Evolutionary conservation across 2,113 vertebrate genomes (phyloP).

Genomic region (Heterotilapia buettikoferi): DNA sequence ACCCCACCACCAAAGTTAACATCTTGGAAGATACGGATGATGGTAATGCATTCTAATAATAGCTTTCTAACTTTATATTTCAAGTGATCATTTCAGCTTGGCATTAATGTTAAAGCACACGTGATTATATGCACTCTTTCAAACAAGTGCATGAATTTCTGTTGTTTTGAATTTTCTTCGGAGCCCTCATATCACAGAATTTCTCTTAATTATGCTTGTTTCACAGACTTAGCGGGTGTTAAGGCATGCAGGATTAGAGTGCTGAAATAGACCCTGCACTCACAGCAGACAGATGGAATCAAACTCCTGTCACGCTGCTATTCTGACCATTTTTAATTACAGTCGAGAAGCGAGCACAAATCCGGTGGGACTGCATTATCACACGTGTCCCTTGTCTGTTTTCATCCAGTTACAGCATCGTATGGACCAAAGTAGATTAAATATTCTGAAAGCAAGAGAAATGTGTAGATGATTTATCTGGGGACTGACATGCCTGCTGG

Average conservation of each 20-base stretch:
- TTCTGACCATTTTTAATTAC: constrained; percentile 39
- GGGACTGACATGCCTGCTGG: constrained; percentile 13
- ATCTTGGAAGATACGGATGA: constrained; percentile 84
- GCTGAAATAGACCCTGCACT: not conserved
- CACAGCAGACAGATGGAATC: constrained; percentile 3
- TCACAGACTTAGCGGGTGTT: not conserved
- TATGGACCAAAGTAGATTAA: constrained; percentile 1
- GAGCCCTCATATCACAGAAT: not conserved
- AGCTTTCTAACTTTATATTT: not conserved
- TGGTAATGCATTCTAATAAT: constrained; percentile 68
- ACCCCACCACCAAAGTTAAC: constrained; percentile 71
- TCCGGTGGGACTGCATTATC: constrained; percentile 5
- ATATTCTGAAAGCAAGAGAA: not conserved
- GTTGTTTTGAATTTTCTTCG: not conserved
- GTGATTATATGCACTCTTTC: not conserved
- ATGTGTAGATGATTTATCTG: not conserved
- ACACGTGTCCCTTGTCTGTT: not conserved
- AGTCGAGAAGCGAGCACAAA: not conserved
- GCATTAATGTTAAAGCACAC: not conserved
- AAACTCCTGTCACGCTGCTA: not conserved
- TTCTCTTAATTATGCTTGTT: constrained; percentile 24
- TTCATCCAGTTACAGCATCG: not conserved
- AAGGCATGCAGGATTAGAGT: not conserved
- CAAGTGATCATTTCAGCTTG: not conserved
- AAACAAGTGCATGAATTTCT: not conserved